Base-by-base conservation (phyloP, 2,113 vertebrate genomes). In the Typhlomys cinereus region DNA sequence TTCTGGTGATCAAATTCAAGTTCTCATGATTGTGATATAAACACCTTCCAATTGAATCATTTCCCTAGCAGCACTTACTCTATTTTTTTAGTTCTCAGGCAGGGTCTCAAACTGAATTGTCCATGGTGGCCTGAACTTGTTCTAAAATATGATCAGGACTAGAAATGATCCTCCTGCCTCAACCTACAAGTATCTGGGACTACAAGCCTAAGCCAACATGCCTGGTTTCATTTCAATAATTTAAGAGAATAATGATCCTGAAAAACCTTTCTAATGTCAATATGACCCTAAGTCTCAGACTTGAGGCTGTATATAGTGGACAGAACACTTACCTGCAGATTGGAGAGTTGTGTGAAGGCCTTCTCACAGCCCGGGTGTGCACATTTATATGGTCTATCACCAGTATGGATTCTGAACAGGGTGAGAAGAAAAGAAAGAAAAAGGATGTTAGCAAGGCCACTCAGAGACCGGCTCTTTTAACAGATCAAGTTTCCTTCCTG, bases 261-360 rank as follows among this genome's bases (percentile, higher is more conserved):
- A 44, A 85, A n/a, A 70, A 69, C 36, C 41, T 70, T 1, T 41
- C 34, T 69, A 59, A n/a, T n/a, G 50, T 59, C 25, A 82, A 61
- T n/a, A 80, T 6, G 10, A 46, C n/a, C 2, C 2, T 9, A 93
- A 34, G 46, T 39, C 52, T 91, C 59, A 54, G 52, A 70, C 15
- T n/a, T 46, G 23, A 74, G 34, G n/a, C 64, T n/a, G 34, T 2
- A 0, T 7, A 54, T 57, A 52, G 59, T 73, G 20, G 23, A 21
- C 23, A 39, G 14, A 62, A 27, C 41, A 36, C 52, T 97, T 97
- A 99, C 99, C 99, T 99, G 99, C 96, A 99, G 98, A 96, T 99
- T 99, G 92, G 99, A 99, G 91, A 99, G 99, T 95, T 99, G 99
- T 41, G 99, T 99, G 97, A 99, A 99, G 96, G 99, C 99, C 96